Percentiles rank a stretch among this genome's conserved stretches.
phyloP scores from a whole-genome alignment of 2,888 invertebrate species.

The Sinhomidia bicolor region DNA sequence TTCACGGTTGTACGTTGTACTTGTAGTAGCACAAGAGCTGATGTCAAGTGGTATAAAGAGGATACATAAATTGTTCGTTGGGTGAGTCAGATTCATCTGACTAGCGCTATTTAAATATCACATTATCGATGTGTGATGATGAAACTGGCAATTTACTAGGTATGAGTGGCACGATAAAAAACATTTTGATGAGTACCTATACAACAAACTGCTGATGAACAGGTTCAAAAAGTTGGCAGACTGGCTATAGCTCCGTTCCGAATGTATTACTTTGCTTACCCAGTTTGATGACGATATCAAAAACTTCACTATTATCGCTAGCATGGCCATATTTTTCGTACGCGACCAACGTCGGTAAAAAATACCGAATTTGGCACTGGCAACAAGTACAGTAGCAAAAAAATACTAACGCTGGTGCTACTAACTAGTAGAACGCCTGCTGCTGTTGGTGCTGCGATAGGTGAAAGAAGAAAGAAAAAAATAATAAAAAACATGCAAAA shows the following conservation, averaged over 20 bases:
- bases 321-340: neutral
- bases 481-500: neutral
- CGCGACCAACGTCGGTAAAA: neutral
- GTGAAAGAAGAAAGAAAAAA: no score
- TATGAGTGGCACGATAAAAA: constrained; percentile 12
- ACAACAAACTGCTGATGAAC: constrained; percentile 16
- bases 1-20: no score
- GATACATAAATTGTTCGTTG: no score
- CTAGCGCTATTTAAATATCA: constrained; percentile 16
- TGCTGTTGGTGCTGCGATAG: neutral
- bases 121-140: constrained; percentile 2
- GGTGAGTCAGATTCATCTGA: constrained; percentile 9
- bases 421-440: no score
- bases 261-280: constrained; percentile 13
- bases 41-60: no score
- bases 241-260: constrained; percentile 1
- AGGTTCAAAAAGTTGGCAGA: constrained; percentile 35
- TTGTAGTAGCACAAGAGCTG: no score
- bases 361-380: neutral
- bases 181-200: neutral
- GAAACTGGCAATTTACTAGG: constrained; percentile 8
- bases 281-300: constrained; percentile 41
- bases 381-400: neutral
- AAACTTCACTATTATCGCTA: neutral
- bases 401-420: neutral